Conservation (phyloP, 2,888 invertebrate species). For the Gastrophysa polygoni region DNA sequence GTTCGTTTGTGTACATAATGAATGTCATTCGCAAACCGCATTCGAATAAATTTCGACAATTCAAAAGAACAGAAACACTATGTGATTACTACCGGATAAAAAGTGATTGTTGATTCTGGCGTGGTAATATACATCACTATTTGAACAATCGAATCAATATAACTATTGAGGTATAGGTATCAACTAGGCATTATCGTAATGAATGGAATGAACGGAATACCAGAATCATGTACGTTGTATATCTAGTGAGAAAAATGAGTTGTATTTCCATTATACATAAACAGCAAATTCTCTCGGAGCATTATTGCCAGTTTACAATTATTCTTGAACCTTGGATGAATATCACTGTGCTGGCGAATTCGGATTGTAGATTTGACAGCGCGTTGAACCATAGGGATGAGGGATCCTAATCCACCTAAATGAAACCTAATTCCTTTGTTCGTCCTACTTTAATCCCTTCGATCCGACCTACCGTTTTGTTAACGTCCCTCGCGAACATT, state of each 20-base stretch:
- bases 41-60: conserved; percentile 1
- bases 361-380: background rate
- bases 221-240: too few relatives aligned
- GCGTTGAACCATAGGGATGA: background rate
- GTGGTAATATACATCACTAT: too few relatives aligned
- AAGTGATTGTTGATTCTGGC: background rate
- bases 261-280: too few relatives aligned
- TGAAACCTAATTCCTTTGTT: conserved; percentile 51
- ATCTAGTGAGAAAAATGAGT: too few relatives aligned
- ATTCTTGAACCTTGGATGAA: too few relatives aligned
- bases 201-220: too few relatives aligned
- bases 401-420: conserved; percentile 43
- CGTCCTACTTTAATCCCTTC: conserved; percentile 35
- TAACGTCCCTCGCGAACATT: background rate
- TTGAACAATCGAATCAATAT: too few relatives aligned
- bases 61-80: background rate
- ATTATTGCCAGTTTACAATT: too few relatives aligned
- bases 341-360: too few relatives aligned
- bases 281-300: too few relatives aligned
- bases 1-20: conserved; percentile 8
- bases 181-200: too few relatives aligned
- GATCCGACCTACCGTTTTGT: conserved; percentile 14
- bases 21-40: conserved; percentile 5
- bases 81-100: background rate
- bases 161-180: too few relatives aligned